phyloP scores from a whole-genome alignment of 1,140 invertebrate species.

The Stegodyphus mimosarum region DNA sequence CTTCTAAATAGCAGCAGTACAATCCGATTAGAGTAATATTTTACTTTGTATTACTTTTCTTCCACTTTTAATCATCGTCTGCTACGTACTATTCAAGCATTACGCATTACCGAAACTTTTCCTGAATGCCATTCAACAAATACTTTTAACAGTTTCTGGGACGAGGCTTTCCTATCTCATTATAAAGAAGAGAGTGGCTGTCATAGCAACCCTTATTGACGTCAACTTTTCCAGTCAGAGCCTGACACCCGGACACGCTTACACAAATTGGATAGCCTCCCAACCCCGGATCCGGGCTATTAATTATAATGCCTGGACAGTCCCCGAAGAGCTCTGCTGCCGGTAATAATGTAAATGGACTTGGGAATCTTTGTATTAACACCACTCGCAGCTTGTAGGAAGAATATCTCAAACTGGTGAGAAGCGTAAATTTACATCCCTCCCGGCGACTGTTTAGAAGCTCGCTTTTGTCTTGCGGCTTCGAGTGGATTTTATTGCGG shows the following conservation, averaged over 20 bases:
- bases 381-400: conserved; percentile 2
- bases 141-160: conserved; percentile 1
- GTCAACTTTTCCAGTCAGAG: conserved; percentile 1
- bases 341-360: conserved; percentile 29
- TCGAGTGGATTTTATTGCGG: too few relatives aligned
- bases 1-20: too few relatives aligned
- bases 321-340: conserved; percentile 11
- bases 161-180: not conserved
- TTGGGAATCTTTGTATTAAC: conserved; percentile 26
- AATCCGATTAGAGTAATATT: too few relatives aligned
- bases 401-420: conserved; percentile 5
- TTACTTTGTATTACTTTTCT: too few relatives aligned
- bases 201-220: conserved; percentile 21
- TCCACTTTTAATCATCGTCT: too few relatives aligned
- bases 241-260: conserved; percentile 15
- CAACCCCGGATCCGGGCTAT: conserved; percentile 13
- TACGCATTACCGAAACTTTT: too few relatives aligned
- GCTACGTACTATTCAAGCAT: too few relatives aligned
- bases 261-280: conserved; percentile 28
- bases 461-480: conserved; percentile 7
- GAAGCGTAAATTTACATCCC: not conserved
- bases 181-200: conserved; percentile 17
- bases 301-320: conserved; percentile 12
- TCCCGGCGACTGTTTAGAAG: not conserved
- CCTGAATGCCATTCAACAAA: not conserved